These are phyloP conservation scores for Meghimatium bilineatum DNA, from an alignment of 2,888 invertebrate genomes.

Conservation along the genomic window DNA sequence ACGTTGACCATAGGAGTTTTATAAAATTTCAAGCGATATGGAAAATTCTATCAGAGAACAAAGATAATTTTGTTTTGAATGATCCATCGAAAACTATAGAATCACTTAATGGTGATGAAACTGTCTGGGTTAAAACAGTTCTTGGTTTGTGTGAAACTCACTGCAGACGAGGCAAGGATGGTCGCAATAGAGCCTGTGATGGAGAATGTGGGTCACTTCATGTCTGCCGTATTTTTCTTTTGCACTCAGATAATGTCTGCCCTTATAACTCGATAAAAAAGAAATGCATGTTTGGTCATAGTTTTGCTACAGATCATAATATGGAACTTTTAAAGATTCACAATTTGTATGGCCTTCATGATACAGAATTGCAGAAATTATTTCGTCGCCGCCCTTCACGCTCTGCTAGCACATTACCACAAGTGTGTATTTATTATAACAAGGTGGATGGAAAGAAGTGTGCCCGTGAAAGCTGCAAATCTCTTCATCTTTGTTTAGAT, in stretches of 20 bases:
- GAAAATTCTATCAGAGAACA: neutral
- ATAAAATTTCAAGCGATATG: neutral
- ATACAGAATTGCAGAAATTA: slow-evolving; percentile 52
- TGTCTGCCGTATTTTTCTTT: slow-evolving; percentile 32
- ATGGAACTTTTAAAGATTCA: slow-evolving; percentile 50
- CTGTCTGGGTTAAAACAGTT: slow-evolving; percentile 15
- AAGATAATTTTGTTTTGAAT: neutral
- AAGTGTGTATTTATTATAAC: too few species aligned
- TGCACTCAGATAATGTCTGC: neutral
- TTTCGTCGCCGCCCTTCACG: slow-evolving; percentile 33
- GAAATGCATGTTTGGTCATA: too few species aligned
- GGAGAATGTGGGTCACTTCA: slow-evolving; percentile 23
- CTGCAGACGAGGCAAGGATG: slow-evolving; percentile 6
- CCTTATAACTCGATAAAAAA: slow-evolving; percentile 32
- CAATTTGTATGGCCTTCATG: slow-evolving; percentile 50
- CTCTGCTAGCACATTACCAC: neutral
- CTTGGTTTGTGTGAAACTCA: slow-evolving; percentile 32
- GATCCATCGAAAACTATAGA: neutral
- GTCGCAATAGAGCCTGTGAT: too few species aligned
- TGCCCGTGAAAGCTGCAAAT: slow-evolving; percentile 14
- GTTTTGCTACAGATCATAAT: slow-evolving; percentile 58
- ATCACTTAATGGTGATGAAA: slow-evolving; percentile 6
- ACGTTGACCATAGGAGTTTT: neutral
- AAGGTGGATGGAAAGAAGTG: slow-evolving; percentile 9
- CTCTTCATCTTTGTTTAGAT: slow-evolving; percentile 15